Percentiles rank a stretch among this genome's conserved stretches.
Evolutionary conservation across 2,888 invertebrate genomes (phyloP).

Genomic region (Galeruca laticollis): DNA sequence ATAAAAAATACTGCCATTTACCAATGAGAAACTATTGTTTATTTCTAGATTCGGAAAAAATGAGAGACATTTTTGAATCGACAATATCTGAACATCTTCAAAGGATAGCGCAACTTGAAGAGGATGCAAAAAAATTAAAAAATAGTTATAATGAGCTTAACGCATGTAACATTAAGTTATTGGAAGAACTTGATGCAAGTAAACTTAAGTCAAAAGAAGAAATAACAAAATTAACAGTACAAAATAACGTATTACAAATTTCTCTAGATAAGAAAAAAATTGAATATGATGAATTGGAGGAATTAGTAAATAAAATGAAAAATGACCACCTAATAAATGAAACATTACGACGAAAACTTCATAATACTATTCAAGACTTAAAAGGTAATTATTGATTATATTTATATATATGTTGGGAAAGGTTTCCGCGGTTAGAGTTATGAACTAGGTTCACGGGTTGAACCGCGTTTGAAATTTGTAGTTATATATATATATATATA

Average conservation of each 20-base stretch:
- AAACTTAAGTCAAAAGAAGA: slow-evolving; percentile 48
- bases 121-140: not conserved
- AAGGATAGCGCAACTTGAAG: not conserved
- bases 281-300: slow-evolving; percentile 45
- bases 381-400: slow-evolving; percentile 65
- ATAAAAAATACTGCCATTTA: not conserved
- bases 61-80: not conserved
- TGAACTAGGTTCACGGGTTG: too few relatives aligned
- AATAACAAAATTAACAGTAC: slow-evolving; percentile 45
- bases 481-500: too few relatives aligned
- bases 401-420: not conserved
- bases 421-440: too few relatives aligned
- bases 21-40: not conserved
- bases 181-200: slow-evolving; percentile 19
- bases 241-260: slow-evolving; percentile 22
- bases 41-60: slow-evolving; percentile 11
- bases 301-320: slow-evolving; percentile 51
- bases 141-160: slow-evolving; percentile 2
- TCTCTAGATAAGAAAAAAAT: slow-evolving; percentile 19
- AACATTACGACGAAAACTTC: slow-evolving; percentile 64
- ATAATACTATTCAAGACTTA: slow-evolving; percentile 81
- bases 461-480: too few relatives aligned
- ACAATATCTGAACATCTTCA: not conserved
- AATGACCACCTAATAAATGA: slow-evolving; percentile 41
- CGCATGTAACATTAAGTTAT: not conserved